Conservation (phyloP, 2,113 vertebrate species). For the Cephalopterus ornatus region DNA sequence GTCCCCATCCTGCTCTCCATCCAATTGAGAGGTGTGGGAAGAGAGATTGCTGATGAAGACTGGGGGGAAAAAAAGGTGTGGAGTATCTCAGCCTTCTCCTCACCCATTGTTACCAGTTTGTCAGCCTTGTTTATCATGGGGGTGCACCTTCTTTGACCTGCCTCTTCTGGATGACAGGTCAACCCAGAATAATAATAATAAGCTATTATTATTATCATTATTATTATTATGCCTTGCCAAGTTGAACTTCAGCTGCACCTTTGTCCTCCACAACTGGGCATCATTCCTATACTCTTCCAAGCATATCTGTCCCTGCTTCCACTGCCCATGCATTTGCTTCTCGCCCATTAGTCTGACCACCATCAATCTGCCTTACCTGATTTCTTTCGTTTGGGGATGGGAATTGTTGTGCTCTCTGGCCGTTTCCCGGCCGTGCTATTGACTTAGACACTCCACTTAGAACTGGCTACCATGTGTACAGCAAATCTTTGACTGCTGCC, state of each 20-base stretch:
- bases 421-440: background rate
- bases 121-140: background rate
- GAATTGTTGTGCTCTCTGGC: background rate
- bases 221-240: background rate
- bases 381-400: background rate
- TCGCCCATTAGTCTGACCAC: background rate
- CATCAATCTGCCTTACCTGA: background rate
- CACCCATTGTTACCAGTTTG: background rate
- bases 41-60: background rate
- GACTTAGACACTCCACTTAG: background rate
- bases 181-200: no score
- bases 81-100: background rate
- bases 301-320: background rate
- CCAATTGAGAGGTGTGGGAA: background rate
- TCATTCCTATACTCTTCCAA: background rate
- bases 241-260: background rate
- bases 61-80: background rate
- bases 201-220: no score
- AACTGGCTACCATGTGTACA: background rate
- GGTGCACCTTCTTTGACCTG: rapidly evolving
- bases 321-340: background rate
- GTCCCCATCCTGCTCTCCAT: no score
- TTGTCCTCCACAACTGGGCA: background rate
- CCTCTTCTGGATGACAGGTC: background rate
- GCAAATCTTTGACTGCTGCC: background rate